Percentiles rank a stretch among this genome's conserved stretches.
Conservation (phyloP, 2,888 invertebrate species). For the Blera fallax region DNA sequence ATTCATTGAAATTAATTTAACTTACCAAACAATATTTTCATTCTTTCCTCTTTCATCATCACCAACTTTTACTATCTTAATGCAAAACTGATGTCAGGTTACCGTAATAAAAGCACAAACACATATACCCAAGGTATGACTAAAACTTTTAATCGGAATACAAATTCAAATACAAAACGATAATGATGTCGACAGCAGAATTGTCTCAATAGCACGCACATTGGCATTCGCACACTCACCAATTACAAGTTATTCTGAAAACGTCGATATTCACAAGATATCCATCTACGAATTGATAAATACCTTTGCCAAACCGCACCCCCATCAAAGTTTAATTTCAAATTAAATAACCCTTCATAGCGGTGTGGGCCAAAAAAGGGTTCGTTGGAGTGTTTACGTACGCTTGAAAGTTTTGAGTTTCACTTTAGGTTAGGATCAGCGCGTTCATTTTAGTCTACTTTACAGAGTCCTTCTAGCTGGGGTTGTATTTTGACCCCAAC, state of each 20-base stretch:
- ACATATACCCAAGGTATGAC: neutral
- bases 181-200: neutral
- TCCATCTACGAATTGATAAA: conserved; percentile 37
- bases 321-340: conserved; percentile 25
- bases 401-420: conserved; percentile 51
- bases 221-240: conserved; percentile 11
- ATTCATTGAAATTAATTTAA: conserved; percentile 21
- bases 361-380: neutral
- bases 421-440: conserved; percentile 40
- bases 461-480: neutral
- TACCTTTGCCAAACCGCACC: conserved; percentile 10
- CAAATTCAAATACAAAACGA: conserved; percentile 6
- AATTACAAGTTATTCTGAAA: neutral
- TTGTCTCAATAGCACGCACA: conserved; percentile 25
- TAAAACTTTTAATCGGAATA: conserved; percentile 30
- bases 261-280: conserved; percentile 42
- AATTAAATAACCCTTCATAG: conserved; percentile 35
- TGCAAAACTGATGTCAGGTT: conserved; percentile 24
- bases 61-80: neutral
- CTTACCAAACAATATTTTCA: conserved; percentile 5
- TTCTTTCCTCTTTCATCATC: neutral
- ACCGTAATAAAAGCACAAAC: neutral
- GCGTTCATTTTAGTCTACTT: conserved; percentile 21
- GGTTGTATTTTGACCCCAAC: conserved; percentile 41
- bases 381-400: conserved; percentile 38